Percentiles rank a stretch among this genome's conserved stretches.
These are phyloP conservation scores for Scomber scombrus DNA, from an alignment of 2,113 vertebrate genomes.

Conservation along the genomic window DNA sequence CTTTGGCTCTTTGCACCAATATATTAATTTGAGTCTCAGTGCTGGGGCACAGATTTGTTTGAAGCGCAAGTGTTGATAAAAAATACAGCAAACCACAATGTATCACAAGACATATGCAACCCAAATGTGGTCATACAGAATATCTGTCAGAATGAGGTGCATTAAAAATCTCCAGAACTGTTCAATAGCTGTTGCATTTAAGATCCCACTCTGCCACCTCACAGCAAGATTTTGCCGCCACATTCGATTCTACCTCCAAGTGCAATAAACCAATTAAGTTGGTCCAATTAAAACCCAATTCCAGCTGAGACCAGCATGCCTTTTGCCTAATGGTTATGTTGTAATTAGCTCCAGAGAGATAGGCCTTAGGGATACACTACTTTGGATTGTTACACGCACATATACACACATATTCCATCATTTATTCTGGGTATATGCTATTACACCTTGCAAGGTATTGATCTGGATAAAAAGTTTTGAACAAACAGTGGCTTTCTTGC, in stretches of 20 bases:
- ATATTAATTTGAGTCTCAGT: slow-evolving; percentile 52
- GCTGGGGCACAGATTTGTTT: slow-evolving; percentile 44
- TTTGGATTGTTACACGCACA: slow-evolving; percentile 49
- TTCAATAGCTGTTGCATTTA: slow-evolving; percentile 35
- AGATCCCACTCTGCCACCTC: slow-evolving; percentile 37
- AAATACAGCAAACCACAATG: slow-evolving; percentile 25
- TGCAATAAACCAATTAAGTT: slow-evolving; percentile 83
- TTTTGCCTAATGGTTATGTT: slow-evolving; percentile 78
- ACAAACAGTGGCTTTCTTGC: slow-evolving; percentile 50
- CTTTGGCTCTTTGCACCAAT: slow-evolving; percentile 60
- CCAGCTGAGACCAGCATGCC: slow-evolving; percentile 79
- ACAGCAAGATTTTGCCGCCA: slow-evolving; percentile 57
- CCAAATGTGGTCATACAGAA: slow-evolving; percentile 45
- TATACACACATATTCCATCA: slow-evolving; percentile 40
- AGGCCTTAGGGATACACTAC: slow-evolving; percentile 63
- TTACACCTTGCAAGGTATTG: slow-evolving; percentile 56
- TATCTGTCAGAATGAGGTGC: slow-evolving; percentile 40
- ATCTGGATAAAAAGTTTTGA: slow-evolving; percentile 55
- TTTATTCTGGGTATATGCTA: slow-evolving; percentile 44
- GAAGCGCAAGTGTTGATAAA: slow-evolving; percentile 19
- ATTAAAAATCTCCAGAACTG: slow-evolving; percentile 22
- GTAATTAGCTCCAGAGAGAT: slow-evolving; percentile 84
- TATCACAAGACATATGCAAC: slow-evolving; percentile 25
- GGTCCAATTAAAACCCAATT: slow-evolving; percentile 86
- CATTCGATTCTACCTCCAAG: slow-evolving; percentile 73